Evolutionary conservation across 2,888 invertebrate species (phyloP), one percentile per base, ranked within the genome.

Genomic region (Agrochola litura): DNA sequence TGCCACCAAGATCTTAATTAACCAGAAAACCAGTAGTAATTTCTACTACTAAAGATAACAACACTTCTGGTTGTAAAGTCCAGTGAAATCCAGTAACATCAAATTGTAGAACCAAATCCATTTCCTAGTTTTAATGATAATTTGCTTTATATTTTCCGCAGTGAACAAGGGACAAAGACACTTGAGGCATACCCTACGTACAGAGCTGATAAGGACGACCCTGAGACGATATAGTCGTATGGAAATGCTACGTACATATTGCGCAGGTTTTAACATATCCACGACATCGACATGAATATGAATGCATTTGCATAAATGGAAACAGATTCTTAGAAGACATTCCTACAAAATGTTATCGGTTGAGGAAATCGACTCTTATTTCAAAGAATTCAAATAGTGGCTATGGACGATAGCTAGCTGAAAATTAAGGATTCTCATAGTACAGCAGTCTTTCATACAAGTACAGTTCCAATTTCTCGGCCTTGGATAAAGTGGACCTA

Each of bases 191-290:
- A 37, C 72, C 72, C 76, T 76, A 73, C 58, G 63, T 49, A 64
- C 68, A 64, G 52, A 58, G 43, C 52, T 84, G 84, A 84, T 84
- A 84, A 84, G 73, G 22, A 54, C 68, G 84, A 64, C 86, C 86
- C 30, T 86, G 86, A 84, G 70, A 65, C 67, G 46, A 10, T 16
- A 67, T 25, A 60, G 16, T 60, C 83, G 60, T 82, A 73, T 77
- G 71, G 58, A 83, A 69, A 60, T 58, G 14, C 61, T 69, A 60
- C 74, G 56, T 64, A 58, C 30, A 19, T 58, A 83, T 73, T 84
- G 86, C 86, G 83, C 79, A 84, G 86, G 79, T 79, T 84, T 86
- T 83, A 64, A 79, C 65, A 65, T 69, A 63, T 46, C 63, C 43
- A 72, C 70, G 66, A 74, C 71, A 63, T 60, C 83, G 19, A 58